These are phyloP conservation scores for Drosophila baimaii DNA, from an alignment of 1,140 invertebrate genomes.

Conservation along the genomic window DNA sequence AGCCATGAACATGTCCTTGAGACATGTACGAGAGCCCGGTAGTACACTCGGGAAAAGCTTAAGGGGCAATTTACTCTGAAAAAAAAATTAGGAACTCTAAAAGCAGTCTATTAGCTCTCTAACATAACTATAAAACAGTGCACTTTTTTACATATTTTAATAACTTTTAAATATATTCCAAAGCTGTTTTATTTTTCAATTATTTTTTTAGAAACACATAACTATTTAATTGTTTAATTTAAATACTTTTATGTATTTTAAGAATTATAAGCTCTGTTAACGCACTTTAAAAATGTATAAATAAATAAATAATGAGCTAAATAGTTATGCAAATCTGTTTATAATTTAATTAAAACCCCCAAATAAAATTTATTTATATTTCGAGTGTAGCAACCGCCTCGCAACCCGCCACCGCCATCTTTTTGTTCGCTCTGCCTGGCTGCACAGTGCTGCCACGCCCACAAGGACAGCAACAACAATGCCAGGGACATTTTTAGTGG, in stretches of 20 bases:
- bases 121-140: no score
- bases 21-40: constrained; percentile 48
- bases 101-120: no score
- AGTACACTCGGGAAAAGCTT: background rate
- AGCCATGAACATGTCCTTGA: constrained; percentile 76
- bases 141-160: no score
- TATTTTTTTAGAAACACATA: background rate
- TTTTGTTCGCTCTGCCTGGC: constrained; percentile 50
- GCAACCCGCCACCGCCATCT: constrained; percentile 5
- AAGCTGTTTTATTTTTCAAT: background rate
- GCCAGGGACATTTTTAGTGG: constrained; percentile 76
- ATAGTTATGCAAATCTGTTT: background rate
- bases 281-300: background rate
- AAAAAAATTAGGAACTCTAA: background rate
- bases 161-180: no score
- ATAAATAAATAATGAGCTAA: background rate
- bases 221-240: background rate
- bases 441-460: constrained; percentile 55
- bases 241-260: background rate
- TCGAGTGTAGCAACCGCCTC: constrained; percentile 10
- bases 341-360: background rate
- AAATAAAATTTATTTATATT: background rate
- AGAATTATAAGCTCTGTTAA: no score
- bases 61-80: background rate
- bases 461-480: constrained; percentile 46